Base-by-base conservation (phyloP, 2,888 invertebrate species). In the Drosophila quinaria region DNA sequence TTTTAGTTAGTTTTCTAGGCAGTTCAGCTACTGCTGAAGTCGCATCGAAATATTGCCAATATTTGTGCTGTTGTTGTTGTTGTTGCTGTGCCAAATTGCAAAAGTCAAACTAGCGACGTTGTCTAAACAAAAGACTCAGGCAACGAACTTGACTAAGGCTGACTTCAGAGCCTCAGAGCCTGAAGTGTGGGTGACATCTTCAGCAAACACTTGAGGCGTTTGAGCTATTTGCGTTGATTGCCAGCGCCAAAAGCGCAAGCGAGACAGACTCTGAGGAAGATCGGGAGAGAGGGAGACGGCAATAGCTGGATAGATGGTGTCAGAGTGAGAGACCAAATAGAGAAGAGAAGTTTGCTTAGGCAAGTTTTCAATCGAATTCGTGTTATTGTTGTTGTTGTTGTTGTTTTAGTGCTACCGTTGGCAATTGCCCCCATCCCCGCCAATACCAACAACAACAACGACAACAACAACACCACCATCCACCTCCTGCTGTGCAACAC, bases 121-220 rank as follows among this genome's bases (percentile, higher is more conserved):
- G 89, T 78, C 87, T 83, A 90, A 86, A 86, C 84, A 86, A 90
- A 86, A 86, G 87, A 86, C 90, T 86, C 73, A 70, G 58, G 90
- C 90, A 83, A 88, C 90, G 76, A 86, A 90, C 86, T 87, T 90
- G 81, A 72, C 72, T 72, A 68, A 78, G 77, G 65, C 76, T 76
- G 80, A 74, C 69, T 52, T 35, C 42, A 39, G 49, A 44, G 69
- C 31, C 47, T 19, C 41, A 11, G 51, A 56, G 67, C 66, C 73
- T 83, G 85, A 87, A 89, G 87, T 90, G 87, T 87, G 87, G 90
- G 87, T 90, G 90, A 90, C 87, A 90, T 87, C 87, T 87, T 87
- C 89, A 84, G 85, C 87, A 87, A 90, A 87, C 90, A 88, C 87
- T 87, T 83, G 89, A 90, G 87, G 90, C 89, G 81, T 87, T 87